Conservation (phyloP, 2,113 vertebrate genomes). For the Vicugna pacos region DNA sequence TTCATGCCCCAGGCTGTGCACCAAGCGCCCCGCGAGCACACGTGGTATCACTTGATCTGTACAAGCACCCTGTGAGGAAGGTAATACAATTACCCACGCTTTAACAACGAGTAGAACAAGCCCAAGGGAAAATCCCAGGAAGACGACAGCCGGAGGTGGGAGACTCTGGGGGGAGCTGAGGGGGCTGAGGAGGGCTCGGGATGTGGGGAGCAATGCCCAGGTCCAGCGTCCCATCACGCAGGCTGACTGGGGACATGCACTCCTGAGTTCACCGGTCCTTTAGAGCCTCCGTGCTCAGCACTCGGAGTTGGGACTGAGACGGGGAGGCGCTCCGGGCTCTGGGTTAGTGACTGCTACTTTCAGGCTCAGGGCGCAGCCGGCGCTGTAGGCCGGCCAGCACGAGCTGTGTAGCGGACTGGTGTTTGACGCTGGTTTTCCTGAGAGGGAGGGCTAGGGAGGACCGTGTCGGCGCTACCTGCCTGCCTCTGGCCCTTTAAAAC, state of each 20-base stretch:
- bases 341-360: not conserved
- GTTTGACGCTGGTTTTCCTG: not conserved
- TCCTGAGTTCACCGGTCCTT: not conserved
- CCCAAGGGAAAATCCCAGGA: not conserved
- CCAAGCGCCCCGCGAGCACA: fast-evolving
- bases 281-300: not conserved
- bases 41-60: not conserved
- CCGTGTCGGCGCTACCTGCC: too few relatives aligned
- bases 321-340: not conserved
- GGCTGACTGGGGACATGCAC: not conserved
- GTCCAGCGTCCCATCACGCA: not conserved
- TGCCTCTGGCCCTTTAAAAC: not conserved
- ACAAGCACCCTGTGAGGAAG: not conserved
- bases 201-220: not conserved
- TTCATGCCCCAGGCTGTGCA: not conserved
- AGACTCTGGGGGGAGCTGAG: not conserved
- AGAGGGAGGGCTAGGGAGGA: not conserved
- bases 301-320: not conserved
- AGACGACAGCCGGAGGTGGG: not conserved
- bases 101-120: not conserved
- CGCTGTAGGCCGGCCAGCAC: not conserved
- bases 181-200: not conserved
- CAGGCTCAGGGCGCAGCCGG: not conserved
- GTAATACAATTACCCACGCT: not conserved
- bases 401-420: not conserved